These are phyloP conservation scores for Hippocampus zosterae DNA, from an alignment of 2,113 vertebrate genomes.

Conservation along the genomic window DNA sequence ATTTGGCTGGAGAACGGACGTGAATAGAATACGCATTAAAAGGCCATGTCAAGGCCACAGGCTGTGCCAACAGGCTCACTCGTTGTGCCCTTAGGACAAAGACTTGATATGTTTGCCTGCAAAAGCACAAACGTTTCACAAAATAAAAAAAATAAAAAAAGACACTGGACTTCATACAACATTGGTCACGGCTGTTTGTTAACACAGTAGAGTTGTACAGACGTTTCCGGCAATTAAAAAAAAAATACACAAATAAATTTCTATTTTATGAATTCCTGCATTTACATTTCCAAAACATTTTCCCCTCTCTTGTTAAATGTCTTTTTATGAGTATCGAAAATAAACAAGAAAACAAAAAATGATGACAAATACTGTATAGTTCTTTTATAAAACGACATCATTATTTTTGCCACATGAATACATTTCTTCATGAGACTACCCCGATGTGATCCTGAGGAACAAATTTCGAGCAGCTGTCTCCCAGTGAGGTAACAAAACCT, in stretches of 20 bases:
- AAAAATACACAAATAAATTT: constrained; percentile 26
- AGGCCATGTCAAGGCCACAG: constrained; percentile 47
- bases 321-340: neutral
- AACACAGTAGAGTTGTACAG: constrained; percentile 37
- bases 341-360: neutral
- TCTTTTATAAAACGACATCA: neutral
- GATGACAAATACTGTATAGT: neutral
- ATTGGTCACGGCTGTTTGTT: constrained; percentile 41
- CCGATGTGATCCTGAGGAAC: neutral
- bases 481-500: neutral
- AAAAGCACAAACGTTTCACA: constrained; percentile 28
- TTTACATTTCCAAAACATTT: neutral
- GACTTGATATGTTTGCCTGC: constrained; percentile 40
- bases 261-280: neutral
- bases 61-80: constrained; percentile 53
- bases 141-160: constrained; percentile 54
- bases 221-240: constrained; percentile 34
- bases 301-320: neutral
- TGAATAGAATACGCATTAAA: constrained; percentile 26
- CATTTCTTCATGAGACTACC: neutral
- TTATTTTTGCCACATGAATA: neutral
- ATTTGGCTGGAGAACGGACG: constrained; percentile 31
- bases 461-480: neutral
- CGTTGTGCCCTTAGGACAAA: constrained; percentile 53
- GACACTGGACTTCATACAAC: constrained; percentile 53